Percentiles rank a stretch among this genome's conserved stretches.
phyloP scores from a whole-genome alignment of 2,797 vertebrate genomes.

The Lutjanus argentimaculatus region DNA sequence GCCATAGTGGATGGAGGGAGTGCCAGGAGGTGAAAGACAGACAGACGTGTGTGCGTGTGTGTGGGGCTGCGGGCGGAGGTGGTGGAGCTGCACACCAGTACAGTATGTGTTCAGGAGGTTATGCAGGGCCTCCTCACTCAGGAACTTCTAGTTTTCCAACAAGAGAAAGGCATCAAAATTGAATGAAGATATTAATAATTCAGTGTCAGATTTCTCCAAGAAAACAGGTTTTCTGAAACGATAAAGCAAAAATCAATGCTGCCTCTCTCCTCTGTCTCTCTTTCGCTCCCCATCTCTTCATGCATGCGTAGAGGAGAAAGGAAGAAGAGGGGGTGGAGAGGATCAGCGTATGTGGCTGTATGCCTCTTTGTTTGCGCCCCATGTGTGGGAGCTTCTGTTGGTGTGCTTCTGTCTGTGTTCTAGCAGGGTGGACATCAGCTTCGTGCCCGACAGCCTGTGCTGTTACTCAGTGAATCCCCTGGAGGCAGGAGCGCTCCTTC shows the following conservation, averaged over 20 bases:
- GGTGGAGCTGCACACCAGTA: constrained; percentile 46
- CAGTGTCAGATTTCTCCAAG: constrained; percentile 82
- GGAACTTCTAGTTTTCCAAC: constrained; percentile 82
- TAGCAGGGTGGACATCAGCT: constrained; percentile 71
- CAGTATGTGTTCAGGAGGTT: constrained; percentile 57
- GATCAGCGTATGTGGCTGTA: constrained; percentile 52
- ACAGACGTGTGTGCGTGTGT: constrained; percentile 53
- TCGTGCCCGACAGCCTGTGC: constrained; percentile 59
- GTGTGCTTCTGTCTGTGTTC: constrained; percentile 53
- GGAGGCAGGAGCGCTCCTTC: constrained; percentile 59
- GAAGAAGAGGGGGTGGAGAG: constrained; percentile 47
- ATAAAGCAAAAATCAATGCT: constrained; percentile 85
- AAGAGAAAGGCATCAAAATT: constrained; percentile 86
- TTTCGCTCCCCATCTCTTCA: constrained; percentile 54
- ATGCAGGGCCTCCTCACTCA: constrained; percentile 66
- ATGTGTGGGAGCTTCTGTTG: constrained; percentile 69
- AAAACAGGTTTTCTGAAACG: constrained; percentile 84
- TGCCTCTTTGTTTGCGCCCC: constrained; percentile 69
- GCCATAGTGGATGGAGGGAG: constrained; percentile 73
- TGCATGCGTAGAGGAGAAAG: constrained; percentile 53
- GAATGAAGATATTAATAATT: constrained; percentile 89
- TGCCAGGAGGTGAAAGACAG: constrained; percentile 73
- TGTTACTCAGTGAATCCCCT: constrained; percentile 70
- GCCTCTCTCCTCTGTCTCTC: constrained; percentile 53
- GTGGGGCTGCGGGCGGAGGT: constrained; percentile 44